Conservation (phyloP, 2,888 invertebrate genomes). For the Eubasilissa splendida region DNA sequence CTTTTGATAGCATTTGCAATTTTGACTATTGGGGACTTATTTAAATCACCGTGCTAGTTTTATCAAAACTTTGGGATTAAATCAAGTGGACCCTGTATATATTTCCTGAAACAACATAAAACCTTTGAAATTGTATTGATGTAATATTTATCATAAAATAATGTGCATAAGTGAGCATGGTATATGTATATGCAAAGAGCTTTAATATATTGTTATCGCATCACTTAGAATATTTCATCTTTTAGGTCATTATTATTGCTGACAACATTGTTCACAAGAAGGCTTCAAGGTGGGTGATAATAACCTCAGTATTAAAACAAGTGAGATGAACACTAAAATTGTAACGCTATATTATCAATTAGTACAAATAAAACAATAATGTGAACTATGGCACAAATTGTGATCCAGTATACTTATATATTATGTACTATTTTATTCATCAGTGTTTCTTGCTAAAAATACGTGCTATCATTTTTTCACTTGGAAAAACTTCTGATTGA, state of each 20-base stretch:
- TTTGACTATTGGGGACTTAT: too few relatives aligned
- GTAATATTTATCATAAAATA: background rate
- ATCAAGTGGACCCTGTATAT: too few relatives aligned
- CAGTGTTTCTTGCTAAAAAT: slow-evolving; percentile 1
- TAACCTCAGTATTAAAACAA: slow-evolving; percentile 41
- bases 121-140: too few relatives aligned
- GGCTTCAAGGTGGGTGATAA: slow-evolving; percentile 8
- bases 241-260: slow-evolving; percentile 13
- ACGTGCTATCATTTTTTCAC: slow-evolving; percentile 4
- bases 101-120: too few relatives aligned
- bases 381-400: slow-evolving; percentile 39
- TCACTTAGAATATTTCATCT: slow-evolving; percentile 38
- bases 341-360: slow-evolving; percentile 43
- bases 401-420: slow-evolving; percentile 20
- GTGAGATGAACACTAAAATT: slow-evolving; percentile 15
- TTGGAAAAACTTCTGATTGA: background rate
- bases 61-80: too few relatives aligned
- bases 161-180: slow-evolving; percentile 41
- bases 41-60: too few relatives aligned
- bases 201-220: slow-evolving; percentile 53
- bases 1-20: too few relatives aligned
- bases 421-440: slow-evolving; percentile 8
- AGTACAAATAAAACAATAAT: slow-evolving; percentile 49
- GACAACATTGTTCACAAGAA: slow-evolving; percentile 31
- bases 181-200: slow-evolving; percentile 53